Base-by-base conservation (phyloP, 2,113 vertebrate species). In the Equus przewalskii region DNA sequence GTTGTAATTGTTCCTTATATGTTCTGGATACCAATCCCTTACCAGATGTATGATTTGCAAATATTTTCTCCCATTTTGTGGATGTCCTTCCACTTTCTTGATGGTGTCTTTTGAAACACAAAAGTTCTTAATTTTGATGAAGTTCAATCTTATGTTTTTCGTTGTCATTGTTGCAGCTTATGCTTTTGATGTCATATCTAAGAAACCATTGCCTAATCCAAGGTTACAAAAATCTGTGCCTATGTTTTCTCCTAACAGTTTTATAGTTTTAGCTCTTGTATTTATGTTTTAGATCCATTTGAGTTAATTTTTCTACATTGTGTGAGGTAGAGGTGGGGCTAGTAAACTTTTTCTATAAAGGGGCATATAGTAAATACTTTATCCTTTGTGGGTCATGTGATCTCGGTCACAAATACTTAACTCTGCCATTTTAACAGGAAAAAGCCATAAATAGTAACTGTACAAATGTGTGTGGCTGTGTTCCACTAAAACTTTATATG, bases 31-130 rank as follows among this genome's bases (percentile, higher is more conserved):
- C 10, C 70, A 90, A 12, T 62, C 33, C 14, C 44, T 89, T 89
- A 67, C 58, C 46, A 33, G 1, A 24, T 72, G 70, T 0, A 19
- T 30, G 65, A 92, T 92, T 89, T 84, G 56, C 28, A 94, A 18
- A 30, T 96, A 69, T 85, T 93, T 86, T 93, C 18, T 90, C 41
- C 24, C 44, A 79, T 95, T 96, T 15, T 46, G 0, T 89, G 24
- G 16, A 76, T 86, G 49, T 58, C 80, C 70, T 87, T 65, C 70
- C 22, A 24, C 49, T 89, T 83, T 91, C 46, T 73, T 79, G 0
- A 67, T 86, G 18, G 6, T 95, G 8, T 30, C 46, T 28, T 75
- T 89, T 54, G 51, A 54, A 54, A 54, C 51, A 54, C 51, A 54
- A 54, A 16, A 54, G 51, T 54, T 44, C 89, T 41, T 5, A 60